phyloP scores from a whole-genome alignment of 2,797 vertebrate genomes.

The Artibeus jamaicensis region DNA sequence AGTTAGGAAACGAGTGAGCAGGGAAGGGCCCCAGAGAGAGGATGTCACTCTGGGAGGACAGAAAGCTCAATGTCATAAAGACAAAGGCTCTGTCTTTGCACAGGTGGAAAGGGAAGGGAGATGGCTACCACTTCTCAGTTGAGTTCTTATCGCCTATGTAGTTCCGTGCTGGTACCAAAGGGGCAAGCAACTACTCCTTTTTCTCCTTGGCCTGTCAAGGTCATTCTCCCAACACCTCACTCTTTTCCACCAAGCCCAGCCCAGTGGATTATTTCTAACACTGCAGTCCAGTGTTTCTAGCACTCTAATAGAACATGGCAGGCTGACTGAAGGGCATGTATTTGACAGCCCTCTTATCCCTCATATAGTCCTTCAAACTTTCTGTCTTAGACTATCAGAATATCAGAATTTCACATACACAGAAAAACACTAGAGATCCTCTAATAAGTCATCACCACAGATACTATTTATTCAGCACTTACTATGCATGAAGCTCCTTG shows the following conservation, averaged over 20 bases:
- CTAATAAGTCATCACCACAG: not conserved
- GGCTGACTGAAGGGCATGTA: not conserved
- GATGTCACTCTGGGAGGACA: not conserved
- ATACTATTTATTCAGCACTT: not conserved
- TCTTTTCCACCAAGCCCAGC: not conserved
- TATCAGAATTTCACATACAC: not conserved
- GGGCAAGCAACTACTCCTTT: not conserved
- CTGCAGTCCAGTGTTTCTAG: not conserved
- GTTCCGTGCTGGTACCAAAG: not conserved
- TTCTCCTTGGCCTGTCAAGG: not conserved
- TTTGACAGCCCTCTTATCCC: not conserved
- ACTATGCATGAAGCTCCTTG: not conserved
- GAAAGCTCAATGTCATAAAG: not conserved
- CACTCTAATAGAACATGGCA: not conserved
- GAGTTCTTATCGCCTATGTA: not conserved
- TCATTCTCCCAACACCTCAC: not conserved
- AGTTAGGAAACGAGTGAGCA: not conserved
- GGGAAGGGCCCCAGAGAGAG: not conserved
- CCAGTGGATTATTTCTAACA: not conserved
- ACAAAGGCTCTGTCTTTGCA: not conserved
- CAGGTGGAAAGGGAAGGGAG: not conserved
- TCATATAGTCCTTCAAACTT: not conserved
- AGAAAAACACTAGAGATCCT: not conserved
- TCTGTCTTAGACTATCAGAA: not conserved
- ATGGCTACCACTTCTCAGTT: rapidly evolving